Percentiles rank a stretch among this genome's conserved stretches.
phyloP scores from a whole-genome alignment of 1,140 invertebrate species.

The Hormaphis cornu region DNA sequence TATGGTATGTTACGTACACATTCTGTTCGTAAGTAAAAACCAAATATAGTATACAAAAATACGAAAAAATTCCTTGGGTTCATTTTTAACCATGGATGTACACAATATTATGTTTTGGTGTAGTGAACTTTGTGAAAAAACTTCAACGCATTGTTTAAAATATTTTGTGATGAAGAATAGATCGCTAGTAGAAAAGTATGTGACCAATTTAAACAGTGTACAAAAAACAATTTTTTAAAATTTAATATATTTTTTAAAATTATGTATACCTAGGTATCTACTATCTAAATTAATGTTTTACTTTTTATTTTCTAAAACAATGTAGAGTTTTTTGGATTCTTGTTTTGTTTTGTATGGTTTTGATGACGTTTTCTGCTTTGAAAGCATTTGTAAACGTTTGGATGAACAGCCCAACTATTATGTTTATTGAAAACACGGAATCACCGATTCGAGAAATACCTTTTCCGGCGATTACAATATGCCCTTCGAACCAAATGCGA shows the following conservation, averaged over 20 bases:
- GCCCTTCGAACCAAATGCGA: not conserved
- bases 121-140: not conserved
- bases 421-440: constrained; percentile 1
- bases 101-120: not conserved
- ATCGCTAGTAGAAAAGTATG: not conserved
- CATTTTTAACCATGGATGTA: not conserved
- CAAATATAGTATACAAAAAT: no score
- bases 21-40: no score
- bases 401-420: not conserved
- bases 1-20: no score
- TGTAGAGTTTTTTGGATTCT: constrained; percentile 6
- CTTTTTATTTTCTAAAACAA: no score
- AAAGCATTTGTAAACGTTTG: not conserved
- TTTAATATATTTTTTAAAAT: no score
- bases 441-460: not conserved
- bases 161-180: constrained; percentile 9
- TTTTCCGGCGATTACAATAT: not conserved
- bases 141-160: not conserved
- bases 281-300: no score
- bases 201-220: no score
- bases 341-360: not conserved
- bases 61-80: no score
- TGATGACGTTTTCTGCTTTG: not conserved
- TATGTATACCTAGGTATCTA: no score
- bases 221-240: no score